Conservation (phyloP, 2,797 vertebrate species). For the Gymnoscopelus microlampas region DNA sequence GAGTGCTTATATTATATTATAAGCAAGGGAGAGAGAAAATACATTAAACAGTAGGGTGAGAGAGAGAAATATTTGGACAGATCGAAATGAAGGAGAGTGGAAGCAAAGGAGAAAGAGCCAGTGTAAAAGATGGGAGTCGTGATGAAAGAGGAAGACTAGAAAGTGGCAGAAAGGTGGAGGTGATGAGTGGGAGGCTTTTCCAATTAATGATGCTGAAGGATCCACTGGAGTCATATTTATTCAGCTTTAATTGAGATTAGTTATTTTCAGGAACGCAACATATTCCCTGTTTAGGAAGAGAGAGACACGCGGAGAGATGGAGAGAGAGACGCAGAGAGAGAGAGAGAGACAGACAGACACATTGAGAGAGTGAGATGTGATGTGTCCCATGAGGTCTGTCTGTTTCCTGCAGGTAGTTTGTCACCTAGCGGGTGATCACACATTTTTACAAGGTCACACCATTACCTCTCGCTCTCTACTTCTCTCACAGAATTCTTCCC, state of each 20-base stretch:
- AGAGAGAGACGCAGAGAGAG: conserved; percentile 32
- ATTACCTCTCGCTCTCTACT: conserved; percentile 58
- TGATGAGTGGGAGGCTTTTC: conserved; percentile 41
- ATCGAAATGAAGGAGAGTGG: too few relatives aligned
- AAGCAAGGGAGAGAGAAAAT: too few relatives aligned
- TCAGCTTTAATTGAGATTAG: conserved; percentile 65
- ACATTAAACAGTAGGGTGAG: too few relatives aligned
- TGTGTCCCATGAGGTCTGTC: conserved; percentile 61
- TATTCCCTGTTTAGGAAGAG: conserved; percentile 51
- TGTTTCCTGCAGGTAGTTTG: conserved; percentile 70
- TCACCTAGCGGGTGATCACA: conserved; percentile 73
- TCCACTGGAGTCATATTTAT: conserved; percentile 55
- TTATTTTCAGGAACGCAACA: conserved; percentile 55
- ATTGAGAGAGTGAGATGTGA: conserved; percentile 27
- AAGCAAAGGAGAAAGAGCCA: too few relatives aligned
- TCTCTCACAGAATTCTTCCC: conserved; percentile 31
- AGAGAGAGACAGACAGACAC: conserved; percentile 15
- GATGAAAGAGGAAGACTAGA: conserved; percentile 13
- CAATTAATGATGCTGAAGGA: conserved; percentile 54
- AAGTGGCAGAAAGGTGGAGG: conserved; percentile 32
- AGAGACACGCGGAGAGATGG: conserved; percentile 19
- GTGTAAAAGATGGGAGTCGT: neutral
- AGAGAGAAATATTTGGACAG: too few relatives aligned
- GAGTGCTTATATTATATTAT: too few relatives aligned
- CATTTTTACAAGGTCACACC: conserved; percentile 72